phyloP scores from a whole-genome alignment of 2,888 invertebrate genomes.

The Norana najaformis region DNA sequence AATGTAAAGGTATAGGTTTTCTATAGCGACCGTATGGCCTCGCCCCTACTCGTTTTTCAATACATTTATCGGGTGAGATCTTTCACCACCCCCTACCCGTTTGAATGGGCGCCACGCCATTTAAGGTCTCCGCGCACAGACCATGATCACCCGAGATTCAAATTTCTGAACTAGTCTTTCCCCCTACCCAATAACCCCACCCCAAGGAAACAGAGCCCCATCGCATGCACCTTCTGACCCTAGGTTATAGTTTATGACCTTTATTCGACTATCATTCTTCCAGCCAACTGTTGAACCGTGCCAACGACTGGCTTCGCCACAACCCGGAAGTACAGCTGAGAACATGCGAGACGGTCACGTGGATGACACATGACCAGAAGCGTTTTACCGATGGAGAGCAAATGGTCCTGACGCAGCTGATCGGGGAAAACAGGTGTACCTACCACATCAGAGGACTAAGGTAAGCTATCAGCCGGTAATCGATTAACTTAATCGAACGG shows the following conservation, averaged over 20 bases:
- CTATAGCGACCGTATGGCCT: too few relatives aligned
- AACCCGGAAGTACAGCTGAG: slow-evolving; percentile 39
- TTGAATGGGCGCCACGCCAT: too few relatives aligned
- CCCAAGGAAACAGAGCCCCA: too few relatives aligned
- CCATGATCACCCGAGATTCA: too few relatives aligned
- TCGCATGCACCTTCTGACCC: too few relatives aligned
- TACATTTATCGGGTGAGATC: too few relatives aligned
- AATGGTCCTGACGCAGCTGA: slow-evolving; percentile 39
- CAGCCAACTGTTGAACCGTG: slow-evolving; percentile 41
- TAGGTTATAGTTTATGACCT: not conserved
- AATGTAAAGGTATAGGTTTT: too few relatives aligned
- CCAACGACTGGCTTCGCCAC: slow-evolving; percentile 44
- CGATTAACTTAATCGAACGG: not conserved
- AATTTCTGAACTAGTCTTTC: not conserved
- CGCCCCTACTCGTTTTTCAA: too few relatives aligned
- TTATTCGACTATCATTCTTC: not conserved
- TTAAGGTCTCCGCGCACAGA: too few relatives aligned
- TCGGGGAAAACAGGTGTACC: slow-evolving; percentile 34
- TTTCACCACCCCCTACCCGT: too few relatives aligned
- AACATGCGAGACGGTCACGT: slow-evolving; percentile 44
- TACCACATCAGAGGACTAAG: slow-evolving; percentile 42
- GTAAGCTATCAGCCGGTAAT: slow-evolving; percentile 30
- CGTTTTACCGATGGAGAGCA: slow-evolving; percentile 40
- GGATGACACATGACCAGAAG: slow-evolving; percentile 38
- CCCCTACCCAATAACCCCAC: not conserved